These are phyloP conservation scores for Sitta europaea DNA, from an alignment of 2,113 vertebrate species.

Conservation along the genomic window DNA sequence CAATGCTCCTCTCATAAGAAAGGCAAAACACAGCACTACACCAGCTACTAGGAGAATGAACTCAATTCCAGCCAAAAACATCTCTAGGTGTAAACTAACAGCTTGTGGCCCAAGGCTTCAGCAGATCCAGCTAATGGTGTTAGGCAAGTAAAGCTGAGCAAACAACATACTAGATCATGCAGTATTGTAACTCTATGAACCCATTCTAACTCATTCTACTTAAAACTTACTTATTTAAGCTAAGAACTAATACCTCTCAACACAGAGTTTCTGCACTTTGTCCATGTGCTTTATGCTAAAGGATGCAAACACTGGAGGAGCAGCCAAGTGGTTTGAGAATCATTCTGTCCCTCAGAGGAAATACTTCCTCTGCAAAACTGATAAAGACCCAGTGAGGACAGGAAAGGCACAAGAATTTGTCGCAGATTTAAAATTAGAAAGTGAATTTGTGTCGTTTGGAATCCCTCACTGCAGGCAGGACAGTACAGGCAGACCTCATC, in stretches of 20 bases:
- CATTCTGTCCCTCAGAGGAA: background rate
- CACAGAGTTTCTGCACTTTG: background rate
- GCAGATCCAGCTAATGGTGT: background rate
- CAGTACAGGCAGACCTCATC: background rate
- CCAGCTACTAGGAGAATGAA: background rate
- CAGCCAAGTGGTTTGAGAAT: background rate
- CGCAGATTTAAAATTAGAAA: constrained; percentile 3
- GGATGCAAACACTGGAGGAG: background rate
- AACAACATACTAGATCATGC: background rate
- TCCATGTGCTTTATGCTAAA: background rate
- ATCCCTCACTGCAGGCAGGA: background rate
- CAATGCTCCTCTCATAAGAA: background rate
- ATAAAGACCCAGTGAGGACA: background rate
- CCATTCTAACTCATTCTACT: background rate
- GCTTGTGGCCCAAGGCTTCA: background rate
- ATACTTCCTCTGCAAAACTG: background rate
- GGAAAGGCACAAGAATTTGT: background rate
- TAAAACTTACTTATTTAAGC: background rate
- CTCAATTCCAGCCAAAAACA: background rate
- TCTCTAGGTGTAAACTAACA: background rate
- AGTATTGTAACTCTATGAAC: background rate
- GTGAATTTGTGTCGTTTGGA: background rate
- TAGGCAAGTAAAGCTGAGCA: background rate
- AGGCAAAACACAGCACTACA: background rate
- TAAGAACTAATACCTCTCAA: background rate